phyloP scores from a whole-genome alignment of 2,797 vertebrate species.

The Aselliscus stoliczkanus region DNA sequence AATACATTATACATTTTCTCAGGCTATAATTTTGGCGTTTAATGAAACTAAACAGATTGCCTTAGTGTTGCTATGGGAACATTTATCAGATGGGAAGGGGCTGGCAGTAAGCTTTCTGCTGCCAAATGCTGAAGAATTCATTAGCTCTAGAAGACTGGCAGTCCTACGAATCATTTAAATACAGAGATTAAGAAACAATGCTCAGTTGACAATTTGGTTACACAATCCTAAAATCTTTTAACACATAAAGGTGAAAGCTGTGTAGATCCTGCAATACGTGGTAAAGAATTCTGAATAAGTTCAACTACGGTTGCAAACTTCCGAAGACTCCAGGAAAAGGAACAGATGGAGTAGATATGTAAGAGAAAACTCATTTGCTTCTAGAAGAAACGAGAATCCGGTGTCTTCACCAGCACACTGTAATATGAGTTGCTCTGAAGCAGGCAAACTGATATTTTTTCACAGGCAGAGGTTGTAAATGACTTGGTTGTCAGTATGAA shows the following conservation, averaged over 20 bases:
- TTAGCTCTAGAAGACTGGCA: constrained; percentile 36
- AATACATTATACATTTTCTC: constrained; percentile 30
- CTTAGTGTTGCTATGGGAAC: constrained; percentile 57
- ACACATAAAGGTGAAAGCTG: not conserved
- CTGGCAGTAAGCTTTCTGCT: not conserved
- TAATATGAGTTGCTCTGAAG: not conserved
- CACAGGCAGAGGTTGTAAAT: not conserved
- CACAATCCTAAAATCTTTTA: constrained; percentile 21
- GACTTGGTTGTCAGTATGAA: not conserved
- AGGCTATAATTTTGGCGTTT: constrained; percentile 43
- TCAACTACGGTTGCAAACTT: not conserved
- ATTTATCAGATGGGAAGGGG: constrained; percentile 37
- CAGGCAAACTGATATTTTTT: not conserved
- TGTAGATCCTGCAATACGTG: not conserved
- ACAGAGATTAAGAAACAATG: constrained; percentile 15
- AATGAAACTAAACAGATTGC: constrained; percentile 56
- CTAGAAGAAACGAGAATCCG: not conserved
- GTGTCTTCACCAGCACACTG: not conserved
- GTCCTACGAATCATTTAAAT: constrained; percentile 35
- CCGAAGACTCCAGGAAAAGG: not conserved
- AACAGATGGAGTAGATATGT: not conserved
- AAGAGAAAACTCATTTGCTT: not conserved
- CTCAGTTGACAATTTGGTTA: constrained; percentile 25
- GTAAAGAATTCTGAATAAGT: not conserved
- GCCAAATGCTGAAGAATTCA: constrained; percentile 33